Evolutionary conservation across 2,113 vertebrate genomes (phyloP).

Genomic region (Tapirus terrestris): DNA sequence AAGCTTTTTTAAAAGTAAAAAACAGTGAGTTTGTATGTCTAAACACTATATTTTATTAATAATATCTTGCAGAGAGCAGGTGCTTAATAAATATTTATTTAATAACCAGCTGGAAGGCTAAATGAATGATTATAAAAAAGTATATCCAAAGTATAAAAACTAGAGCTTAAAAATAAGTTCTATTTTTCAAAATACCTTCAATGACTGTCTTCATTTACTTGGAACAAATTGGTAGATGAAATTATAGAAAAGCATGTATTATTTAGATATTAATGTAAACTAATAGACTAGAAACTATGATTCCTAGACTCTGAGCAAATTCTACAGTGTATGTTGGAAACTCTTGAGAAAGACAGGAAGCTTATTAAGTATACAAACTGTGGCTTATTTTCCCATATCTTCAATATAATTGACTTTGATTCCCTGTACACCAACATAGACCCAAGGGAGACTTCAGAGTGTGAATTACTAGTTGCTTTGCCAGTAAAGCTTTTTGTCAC

Average conservation of each 20-base stretch:
- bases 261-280: slow-evolving; percentile 47
- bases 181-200: slow-evolving; percentile 30
- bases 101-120: not conserved
- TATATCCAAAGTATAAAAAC: not conserved
- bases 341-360: slow-evolving; percentile 74
- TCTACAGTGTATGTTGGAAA: slow-evolving; percentile 34
- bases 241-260: not conserved
- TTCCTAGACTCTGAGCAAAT: slow-evolving; percentile 61
- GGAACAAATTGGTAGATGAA: slow-evolving; percentile 18
- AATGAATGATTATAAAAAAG: slow-evolving; percentile 26
- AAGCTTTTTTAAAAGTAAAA: slow-evolving; percentile 1
- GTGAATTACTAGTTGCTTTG: slow-evolving; percentile 81
- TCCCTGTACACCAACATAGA: slow-evolving; percentile 47
- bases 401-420: slow-evolving; percentile 80
- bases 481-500: slow-evolving; percentile 75
- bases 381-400: slow-evolving; percentile 76
- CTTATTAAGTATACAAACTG: slow-evolving; percentile 76
- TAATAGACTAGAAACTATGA: slow-evolving; percentile 71
- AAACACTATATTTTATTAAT: slow-evolving; percentile 12
- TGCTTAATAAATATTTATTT: slow-evolving; percentile 39
- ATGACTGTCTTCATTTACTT: not conserved
- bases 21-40: not conserved
- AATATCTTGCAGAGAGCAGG: not conserved
- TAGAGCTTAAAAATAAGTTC: slow-evolving; percentile 45
- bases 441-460: slow-evolving; percentile 78